Evolutionary conservation across 2,797 vertebrate genomes (phyloP).

Genomic region (Bufotes viridis): DNA sequence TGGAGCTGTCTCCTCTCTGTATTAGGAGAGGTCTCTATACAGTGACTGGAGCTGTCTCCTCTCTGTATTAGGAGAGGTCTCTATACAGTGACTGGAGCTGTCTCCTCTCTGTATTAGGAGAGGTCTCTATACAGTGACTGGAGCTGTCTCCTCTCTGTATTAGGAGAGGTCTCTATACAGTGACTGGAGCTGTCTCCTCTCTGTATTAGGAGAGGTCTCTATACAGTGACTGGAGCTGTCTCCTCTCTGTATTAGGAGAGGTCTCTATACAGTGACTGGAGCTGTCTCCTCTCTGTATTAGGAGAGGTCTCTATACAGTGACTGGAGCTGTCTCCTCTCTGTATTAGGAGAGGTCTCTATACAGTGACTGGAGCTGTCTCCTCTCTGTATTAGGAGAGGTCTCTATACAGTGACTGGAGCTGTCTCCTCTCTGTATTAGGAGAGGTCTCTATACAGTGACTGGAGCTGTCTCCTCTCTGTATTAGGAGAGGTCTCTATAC

Average conservation of each 20-base stretch:
- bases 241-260: neutral
- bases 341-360: neutral
- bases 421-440: neutral
- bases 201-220: slow-evolving; percentile 74
- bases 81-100: neutral
- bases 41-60: too few relatives aligned
- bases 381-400: slow-evolving; percentile 71
- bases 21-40: slow-evolving; percentile 73
- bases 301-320: slow-evolving; percentile 72
- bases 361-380: neutral
- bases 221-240: too few relatives aligned
- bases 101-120: slow-evolving; percentile 67
- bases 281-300: slow-evolving; percentile 50
- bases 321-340: neutral
- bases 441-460: neutral
- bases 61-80: neutral
- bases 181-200: neutral
- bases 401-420: slow-evolving; percentile 55
- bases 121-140: slow-evolving; percentile 66
- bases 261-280: neutral
- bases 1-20: neutral
- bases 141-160: neutral
- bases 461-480: neutral
- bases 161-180: neutral
- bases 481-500: slow-evolving; percentile 73